Evolutionary conservation across 2,113 vertebrate genomes (phyloP).

Genomic region (Penelope pileata): DNA sequence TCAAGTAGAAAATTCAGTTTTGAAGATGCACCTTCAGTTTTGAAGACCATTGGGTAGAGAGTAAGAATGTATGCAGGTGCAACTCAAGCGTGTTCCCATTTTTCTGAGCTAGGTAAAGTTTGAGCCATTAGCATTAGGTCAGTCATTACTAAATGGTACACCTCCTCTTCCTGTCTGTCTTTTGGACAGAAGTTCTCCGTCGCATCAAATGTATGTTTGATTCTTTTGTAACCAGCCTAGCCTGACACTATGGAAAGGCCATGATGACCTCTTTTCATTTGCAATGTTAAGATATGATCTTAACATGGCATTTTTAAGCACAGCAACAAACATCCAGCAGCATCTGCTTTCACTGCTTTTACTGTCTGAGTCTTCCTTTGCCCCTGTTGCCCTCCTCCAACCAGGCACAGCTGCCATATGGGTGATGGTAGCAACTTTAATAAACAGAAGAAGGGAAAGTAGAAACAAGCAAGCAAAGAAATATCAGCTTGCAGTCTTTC

Average conservation of each 20-base stretch:
- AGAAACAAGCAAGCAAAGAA: constrained; percentile 26
- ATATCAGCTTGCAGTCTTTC: neutral
- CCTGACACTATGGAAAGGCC: neutral
- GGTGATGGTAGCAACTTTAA: constrained; percentile 31
- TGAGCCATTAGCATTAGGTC: neutral
- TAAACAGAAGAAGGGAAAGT: constrained; percentile 5
- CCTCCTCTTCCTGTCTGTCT: neutral
- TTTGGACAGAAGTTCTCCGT: neutral
- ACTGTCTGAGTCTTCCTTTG: constrained; percentile 12
- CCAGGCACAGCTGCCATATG: neutral
- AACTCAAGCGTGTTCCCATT: neutral
- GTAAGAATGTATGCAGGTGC: neutral
- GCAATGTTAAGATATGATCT: neutral
- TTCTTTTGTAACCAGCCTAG: neutral
- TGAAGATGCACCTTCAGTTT: neutral
- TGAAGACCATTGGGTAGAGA: neutral
- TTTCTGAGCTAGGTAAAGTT: neutral
- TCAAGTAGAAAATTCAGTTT: neutral
- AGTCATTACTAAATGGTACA: fast-evolving
- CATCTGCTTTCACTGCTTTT: neutral
- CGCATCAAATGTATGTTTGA: neutral
- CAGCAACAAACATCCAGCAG: neutral
- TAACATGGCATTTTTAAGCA: neutral
- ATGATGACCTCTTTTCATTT: neutral
- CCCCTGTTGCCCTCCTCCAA: neutral